A percentile compares a stretch with the other conserved stretches of the same genome.
Evolutionary conservation across 1,140 invertebrate genomes (phyloP).

Genomic region (Dinoponera quadriceps): DNA sequence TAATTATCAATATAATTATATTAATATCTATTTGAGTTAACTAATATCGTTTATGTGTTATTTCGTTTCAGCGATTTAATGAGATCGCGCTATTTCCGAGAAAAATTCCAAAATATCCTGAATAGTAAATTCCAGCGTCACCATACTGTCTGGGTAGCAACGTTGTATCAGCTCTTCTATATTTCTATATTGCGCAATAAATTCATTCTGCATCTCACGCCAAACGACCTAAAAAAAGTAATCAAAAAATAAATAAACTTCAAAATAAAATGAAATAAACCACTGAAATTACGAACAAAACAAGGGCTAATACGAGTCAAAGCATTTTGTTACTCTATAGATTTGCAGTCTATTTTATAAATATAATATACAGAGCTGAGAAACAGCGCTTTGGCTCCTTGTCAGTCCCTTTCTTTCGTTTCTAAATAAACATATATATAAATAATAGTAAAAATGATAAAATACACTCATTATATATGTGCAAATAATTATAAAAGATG

Average conservation of each 20-base stretch:
- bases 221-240: constrained; percentile 93
- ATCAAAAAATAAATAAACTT: constrained; percentile 24
- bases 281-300: neutral
- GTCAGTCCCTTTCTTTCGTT: too few relatives aligned
- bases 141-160: constrained; percentile 98
- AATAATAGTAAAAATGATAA: neutral
- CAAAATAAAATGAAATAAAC: constrained; percentile 19
- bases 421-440: neutral
- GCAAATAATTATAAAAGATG: neutral
- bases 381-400: too few relatives aligned
- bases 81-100: constrained; percentile 98
- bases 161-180: constrained; percentile 97
- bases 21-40: neutral
- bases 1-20: too few relatives aligned
- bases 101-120: constrained; percentile 98
- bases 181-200: constrained; percentile 98
- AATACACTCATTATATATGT: too few relatives aligned
- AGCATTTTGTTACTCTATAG: too few relatives aligned
- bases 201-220: constrained; percentile 99
- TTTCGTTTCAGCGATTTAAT: constrained; percentile 81
- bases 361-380: too few relatives aligned
- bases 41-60: constrained; percentile 14
- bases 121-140: constrained; percentile 98
- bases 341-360: too few relatives aligned
- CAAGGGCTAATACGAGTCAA: too few relatives aligned